phyloP scores from a whole-genome alignment of 2,113 vertebrate genomes.

The Albula glossodonta region DNA sequence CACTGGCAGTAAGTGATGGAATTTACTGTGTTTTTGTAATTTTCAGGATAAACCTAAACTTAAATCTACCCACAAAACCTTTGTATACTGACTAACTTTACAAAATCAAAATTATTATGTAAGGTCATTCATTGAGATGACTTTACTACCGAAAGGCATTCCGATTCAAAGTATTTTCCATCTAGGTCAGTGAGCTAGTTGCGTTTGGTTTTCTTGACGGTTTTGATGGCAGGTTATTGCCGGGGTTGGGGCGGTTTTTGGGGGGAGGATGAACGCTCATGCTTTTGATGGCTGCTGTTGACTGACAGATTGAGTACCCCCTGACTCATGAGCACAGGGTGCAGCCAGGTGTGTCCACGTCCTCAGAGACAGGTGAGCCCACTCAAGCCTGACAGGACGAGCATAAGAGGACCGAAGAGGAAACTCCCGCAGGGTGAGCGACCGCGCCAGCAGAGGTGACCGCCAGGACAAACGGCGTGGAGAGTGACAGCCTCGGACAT shows the following conservation, averaged over 20 bases:
- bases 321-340: background rate
- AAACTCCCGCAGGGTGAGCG: slow-evolving; percentile 15
- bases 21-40: too few species aligned
- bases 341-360: slow-evolving; percentile 11
- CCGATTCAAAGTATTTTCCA: background rate
- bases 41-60: too few species aligned
- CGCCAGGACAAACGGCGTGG: slow-evolving; percentile 19
- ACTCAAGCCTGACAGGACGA: slow-evolving; percentile 48
- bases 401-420: slow-evolving; percentile 42
- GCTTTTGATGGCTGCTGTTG: slow-evolving; percentile 14
- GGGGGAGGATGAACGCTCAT: background rate
- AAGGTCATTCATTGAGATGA: background rate
- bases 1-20: too few species aligned
- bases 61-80: too few species aligned
- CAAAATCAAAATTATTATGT: background rate
- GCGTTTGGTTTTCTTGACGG: background rate
- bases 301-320: slow-evolving; percentile 28
- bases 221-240: background rate
- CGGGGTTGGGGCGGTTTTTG: background rate
- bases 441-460: slow-evolving; percentile 5
- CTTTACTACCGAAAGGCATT: background rate
- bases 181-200: background rate
- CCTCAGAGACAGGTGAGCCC: slow-evolving; percentile 25
- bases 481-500: slow-evolving; percentile 58
- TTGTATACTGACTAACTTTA: background rate